Percentiles rank a stretch among this genome's conserved stretches.
Evolutionary conservation across 2,113 vertebrate species (phyloP).

Genomic region (Bufo bufo): DNA sequence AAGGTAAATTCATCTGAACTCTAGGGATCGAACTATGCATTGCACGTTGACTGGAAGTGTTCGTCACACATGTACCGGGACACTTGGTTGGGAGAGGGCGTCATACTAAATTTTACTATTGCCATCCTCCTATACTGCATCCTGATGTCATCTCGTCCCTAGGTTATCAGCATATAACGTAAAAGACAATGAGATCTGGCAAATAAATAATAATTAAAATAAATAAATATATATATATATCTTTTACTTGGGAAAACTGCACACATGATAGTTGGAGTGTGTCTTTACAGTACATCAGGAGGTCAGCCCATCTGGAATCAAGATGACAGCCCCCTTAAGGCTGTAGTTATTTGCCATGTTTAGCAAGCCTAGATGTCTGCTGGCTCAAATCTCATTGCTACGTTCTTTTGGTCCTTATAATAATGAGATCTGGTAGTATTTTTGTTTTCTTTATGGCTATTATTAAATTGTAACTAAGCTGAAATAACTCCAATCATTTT

Average conservation of each 20-base stretch:
- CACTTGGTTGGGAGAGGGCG: no score
- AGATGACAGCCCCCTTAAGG: constrained; percentile 14
- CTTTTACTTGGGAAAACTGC: neutral
- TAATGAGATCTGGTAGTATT: constrained; percentile 34
- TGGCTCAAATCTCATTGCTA: neutral
- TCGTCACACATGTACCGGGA: no score
- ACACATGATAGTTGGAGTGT: neutral
- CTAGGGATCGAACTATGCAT: no score
- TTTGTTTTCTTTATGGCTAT: constrained; percentile 28
- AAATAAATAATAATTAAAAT: no score
- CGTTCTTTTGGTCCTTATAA: neutral
- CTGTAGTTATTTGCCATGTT: neutral
- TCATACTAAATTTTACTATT: no score
- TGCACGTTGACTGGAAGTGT: no score
- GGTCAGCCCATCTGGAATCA: constrained; percentile 35
- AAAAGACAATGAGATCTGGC: no score
- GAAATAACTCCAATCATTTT: constrained; percentile 7
- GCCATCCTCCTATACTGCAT: no score
- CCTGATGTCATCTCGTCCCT: no score
- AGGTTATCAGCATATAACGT: no score
- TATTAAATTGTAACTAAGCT: constrained; percentile 32
- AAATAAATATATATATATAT: neutral
- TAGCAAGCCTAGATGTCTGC: neutral
- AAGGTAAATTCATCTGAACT: no score
- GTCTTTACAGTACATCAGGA: neutral